Conservation (phyloP, 1,140 invertebrate species). For the Agrypnia vestita region DNA sequence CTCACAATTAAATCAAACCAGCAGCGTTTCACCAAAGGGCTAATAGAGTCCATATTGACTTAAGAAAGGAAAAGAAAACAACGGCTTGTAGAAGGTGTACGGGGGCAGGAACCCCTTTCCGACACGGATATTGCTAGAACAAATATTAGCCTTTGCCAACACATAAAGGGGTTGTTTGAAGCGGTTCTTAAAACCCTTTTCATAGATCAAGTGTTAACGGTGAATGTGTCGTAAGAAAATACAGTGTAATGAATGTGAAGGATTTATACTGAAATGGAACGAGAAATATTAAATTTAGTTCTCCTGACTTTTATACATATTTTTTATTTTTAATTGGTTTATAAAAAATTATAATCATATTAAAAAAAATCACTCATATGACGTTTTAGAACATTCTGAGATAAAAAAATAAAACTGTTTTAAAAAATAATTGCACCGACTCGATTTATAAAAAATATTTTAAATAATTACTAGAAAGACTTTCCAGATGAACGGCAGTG, state of each 20-base stretch:
- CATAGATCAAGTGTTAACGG: constrained; percentile 28
- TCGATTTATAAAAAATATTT: no score
- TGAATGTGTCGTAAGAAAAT: constrained; percentile 20
- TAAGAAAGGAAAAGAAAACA: constrained; percentile 36
- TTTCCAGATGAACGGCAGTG: no score
- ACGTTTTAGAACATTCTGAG: no score
- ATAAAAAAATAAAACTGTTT: no score
- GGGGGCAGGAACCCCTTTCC: constrained; percentile 8
- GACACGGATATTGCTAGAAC: constrained; percentile 38
- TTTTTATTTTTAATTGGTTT: no score
- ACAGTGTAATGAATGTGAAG: not conserved
- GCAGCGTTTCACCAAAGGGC: constrained; percentile 1
- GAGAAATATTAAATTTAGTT: no score
- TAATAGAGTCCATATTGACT: constrained; percentile 33
- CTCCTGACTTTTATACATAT: no score
- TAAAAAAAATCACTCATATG: no score
- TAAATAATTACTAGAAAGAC: no score
- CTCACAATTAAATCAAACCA: constrained; percentile 25
- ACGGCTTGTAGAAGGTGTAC: constrained; percentile 3
- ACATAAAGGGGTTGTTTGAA: constrained; percentile 22
- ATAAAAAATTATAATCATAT: no score
- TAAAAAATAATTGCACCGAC: no score
- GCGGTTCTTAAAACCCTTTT: constrained; percentile 10
- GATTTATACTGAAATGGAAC: no score
- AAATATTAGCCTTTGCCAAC: constrained; percentile 43